Conservation (phyloP, 1,140 invertebrate species). For the Chrysomallon squamiferum region DNA sequence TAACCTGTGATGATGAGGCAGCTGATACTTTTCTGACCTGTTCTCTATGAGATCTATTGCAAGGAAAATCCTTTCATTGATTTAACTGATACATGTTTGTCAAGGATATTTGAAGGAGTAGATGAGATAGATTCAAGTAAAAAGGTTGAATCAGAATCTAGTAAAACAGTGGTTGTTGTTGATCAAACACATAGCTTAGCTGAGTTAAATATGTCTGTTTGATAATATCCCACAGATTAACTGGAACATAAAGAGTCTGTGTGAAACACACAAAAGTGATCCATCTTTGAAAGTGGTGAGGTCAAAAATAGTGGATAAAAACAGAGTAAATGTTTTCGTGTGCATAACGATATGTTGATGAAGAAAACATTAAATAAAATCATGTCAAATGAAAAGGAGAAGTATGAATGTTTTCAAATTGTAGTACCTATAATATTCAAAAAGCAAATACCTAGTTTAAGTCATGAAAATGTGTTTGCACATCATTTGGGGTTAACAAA, state of each 20-base stretch:
- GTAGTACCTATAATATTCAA: constrained; percentile 7
- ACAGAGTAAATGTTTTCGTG: background rate
- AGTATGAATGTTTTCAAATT: background rate
- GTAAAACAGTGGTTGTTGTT: background rate
- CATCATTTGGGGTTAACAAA: constrained; percentile 20
- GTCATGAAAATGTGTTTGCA: constrained; percentile 6
- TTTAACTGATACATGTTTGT: background rate
- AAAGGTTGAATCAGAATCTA: background rate
- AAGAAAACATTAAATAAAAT: too few relatives aligned
- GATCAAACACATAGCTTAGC: background rate
- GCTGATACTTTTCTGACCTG: too few relatives aligned
- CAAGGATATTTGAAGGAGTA: background rate
- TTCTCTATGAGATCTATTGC: too few relatives aligned
- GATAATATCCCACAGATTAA: too few relatives aligned
- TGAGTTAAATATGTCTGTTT: too few relatives aligned
- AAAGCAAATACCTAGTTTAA: constrained; percentile 3
- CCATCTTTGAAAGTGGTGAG: background rate
- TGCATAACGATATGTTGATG: too few relatives aligned
- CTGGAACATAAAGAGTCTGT: too few relatives aligned
- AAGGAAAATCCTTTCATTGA: too few relatives aligned
- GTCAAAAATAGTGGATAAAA: background rate
- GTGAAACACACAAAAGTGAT: background rate
- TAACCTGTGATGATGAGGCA: too few relatives aligned
- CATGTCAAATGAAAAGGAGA: too few relatives aligned
- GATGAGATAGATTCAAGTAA: background rate